A percentile compares a stretch with the other conserved stretches of the same genome.
These are phyloP conservation scores for Lipophrys pholis DNA, from an alignment of 2,113 vertebrate genomes.

Conservation along the genomic window DNA sequence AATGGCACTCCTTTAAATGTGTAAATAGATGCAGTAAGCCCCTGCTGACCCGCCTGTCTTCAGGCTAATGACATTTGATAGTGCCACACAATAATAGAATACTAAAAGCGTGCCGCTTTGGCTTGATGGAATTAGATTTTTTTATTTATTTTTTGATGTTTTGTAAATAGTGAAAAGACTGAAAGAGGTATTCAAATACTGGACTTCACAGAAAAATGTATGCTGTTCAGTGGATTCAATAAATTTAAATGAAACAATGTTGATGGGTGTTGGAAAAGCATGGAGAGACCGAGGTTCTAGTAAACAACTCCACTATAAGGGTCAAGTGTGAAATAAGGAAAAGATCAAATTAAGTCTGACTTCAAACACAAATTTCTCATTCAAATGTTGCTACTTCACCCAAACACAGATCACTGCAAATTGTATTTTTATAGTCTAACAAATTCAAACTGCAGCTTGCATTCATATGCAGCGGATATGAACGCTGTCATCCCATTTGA, in stretches of 20 bases:
- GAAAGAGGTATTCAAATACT: not conserved
- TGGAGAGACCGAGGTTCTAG: not conserved
- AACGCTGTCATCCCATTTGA: too few species aligned
- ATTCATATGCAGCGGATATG: too few species aligned
- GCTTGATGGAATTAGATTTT: not conserved
- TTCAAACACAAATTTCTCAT: not conserved
- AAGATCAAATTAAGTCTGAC: conserved; percentile 5
- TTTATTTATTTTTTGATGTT: too few species aligned
- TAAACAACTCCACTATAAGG: not conserved
- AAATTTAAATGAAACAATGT: not conserved
- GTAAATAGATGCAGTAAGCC: conserved; percentile 5
- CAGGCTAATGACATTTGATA: conserved; percentile 9
- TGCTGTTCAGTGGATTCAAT: not conserved
- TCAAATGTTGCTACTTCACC: too few species aligned
- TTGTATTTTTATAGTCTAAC: too few species aligned
- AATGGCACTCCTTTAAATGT: conserved; percentile 20
- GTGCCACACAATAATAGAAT: conserved; percentile 6
- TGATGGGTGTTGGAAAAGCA: not conserved
- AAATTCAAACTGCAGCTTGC: too few species aligned
- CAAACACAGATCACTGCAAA: too few species aligned
- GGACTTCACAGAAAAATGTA: not conserved
- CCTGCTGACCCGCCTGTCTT: not conserved
- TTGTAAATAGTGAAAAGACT: not conserved
- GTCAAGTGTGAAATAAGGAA: not conserved
- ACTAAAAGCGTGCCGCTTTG: not conserved